phyloP scores from a whole-genome alignment of 2,797 vertebrate genomes.

The Eulemur mongoz region DNA sequence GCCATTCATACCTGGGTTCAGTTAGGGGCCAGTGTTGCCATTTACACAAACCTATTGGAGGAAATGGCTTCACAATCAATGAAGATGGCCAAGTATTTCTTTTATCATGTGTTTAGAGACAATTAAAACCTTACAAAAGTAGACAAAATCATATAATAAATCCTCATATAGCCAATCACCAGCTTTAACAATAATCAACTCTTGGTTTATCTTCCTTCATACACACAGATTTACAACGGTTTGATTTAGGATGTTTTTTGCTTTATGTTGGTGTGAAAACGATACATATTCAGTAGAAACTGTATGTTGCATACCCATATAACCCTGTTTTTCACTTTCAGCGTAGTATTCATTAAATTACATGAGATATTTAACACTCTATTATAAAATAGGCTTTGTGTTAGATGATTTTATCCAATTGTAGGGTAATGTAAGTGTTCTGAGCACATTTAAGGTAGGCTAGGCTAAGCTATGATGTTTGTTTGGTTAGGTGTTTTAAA shows the following conservation, averaged over 20 bases:
- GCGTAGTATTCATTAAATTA: background rate
- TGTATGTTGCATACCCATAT: background rate
- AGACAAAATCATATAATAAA: background rate
- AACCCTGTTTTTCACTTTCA: background rate
- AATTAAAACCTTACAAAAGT: background rate
- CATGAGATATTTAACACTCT: background rate
- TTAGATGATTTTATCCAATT: background rate
- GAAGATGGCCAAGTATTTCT: background rate
- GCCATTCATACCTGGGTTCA: background rate
- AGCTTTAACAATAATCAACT: background rate
- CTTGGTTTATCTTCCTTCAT: background rate
- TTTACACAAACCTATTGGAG: background rate
- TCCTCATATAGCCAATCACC: too few species aligned
- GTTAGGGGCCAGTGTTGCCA: too few species aligned
- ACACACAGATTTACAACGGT: background rate
- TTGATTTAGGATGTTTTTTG: background rate
- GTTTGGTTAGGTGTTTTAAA: background rate
- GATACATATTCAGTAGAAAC: background rate
- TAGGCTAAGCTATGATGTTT: background rate
- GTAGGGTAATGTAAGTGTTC: background rate
- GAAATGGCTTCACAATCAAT: background rate
- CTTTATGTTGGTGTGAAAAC: background rate
- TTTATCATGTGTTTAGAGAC: background rate
- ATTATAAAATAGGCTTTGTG: background rate
- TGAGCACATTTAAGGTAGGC: background rate